These are phyloP conservation scores for Caenorhabditis macrosperma DNA, from an alignment of 2,888 invertebrate species.

Conservation along the genomic window DNA sequence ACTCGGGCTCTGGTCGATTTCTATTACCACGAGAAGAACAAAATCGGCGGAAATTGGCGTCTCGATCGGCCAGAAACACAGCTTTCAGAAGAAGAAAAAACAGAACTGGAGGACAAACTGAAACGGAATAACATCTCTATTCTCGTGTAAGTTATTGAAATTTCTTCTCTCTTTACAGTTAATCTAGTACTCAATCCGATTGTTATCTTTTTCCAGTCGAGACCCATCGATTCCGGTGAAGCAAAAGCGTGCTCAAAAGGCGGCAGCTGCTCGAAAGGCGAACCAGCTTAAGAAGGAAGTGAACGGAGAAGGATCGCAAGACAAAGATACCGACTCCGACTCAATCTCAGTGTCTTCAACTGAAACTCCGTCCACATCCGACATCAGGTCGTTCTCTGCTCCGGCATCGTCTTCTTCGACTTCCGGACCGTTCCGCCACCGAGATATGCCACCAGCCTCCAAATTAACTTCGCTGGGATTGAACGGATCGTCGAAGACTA, in stretches of 20 bases:
- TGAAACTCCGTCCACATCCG: neutral
- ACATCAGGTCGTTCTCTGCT: neutral
- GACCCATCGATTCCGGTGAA: neutral
- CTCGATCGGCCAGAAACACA: neutral
- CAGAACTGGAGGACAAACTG: conserved; percentile 11
- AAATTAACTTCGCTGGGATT: neutral
- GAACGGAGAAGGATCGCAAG: neutral
- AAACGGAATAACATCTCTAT: neutral
- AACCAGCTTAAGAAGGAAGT: neutral
- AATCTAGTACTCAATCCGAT: neutral
- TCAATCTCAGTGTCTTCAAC: neutral
- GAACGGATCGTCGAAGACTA: neutral
- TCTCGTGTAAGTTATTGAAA: neutral
- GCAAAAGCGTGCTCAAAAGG: neutral
- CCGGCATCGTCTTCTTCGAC: neutral
- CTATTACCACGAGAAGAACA: conserved; percentile 39
- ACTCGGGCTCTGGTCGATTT: conserved; percentile 14
- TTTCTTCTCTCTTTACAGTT: no score
- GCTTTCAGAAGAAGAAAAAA: neutral
- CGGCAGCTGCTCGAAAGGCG: neutral
- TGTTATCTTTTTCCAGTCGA: conserved; percentile 12
- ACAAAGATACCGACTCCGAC: neutral
- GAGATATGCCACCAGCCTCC: neutral
- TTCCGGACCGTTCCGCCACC: neutral
- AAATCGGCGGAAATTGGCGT: conserved; percentile 12